These are phyloP conservation scores for Drosophila nigromelanica DNA, from an alignment of 1,140 invertebrate species.

Conservation along the genomic window DNA sequence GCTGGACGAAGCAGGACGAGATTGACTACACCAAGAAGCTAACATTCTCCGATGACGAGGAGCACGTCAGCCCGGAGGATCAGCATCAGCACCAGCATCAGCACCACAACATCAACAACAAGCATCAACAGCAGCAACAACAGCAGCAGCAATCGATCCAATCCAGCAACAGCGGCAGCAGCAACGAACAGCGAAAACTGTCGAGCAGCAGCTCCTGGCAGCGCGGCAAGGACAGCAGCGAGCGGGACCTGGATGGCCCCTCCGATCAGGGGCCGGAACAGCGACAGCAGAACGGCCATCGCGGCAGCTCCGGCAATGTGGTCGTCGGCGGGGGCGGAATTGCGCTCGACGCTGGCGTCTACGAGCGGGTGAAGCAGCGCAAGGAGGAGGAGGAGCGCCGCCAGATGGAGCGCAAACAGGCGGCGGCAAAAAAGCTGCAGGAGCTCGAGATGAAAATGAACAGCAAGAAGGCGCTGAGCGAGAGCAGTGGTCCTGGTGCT, in stretches of 20 bases:
- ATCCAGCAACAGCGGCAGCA: constrained; percentile 45
- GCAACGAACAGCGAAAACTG: constrained; percentile 57
- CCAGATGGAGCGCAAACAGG: constrained; percentile 86
- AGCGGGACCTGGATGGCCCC: constrained; percentile 79
- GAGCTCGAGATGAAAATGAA: constrained; percentile 87
- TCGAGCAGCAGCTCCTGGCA: constrained; percentile 59
- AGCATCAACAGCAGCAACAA: constrained; percentile 42
- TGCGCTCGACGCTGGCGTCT: constrained; percentile 77
- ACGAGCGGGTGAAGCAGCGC: constrained; percentile 88
- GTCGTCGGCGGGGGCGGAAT: constrained; percentile 56
- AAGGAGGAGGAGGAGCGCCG: constrained; percentile 90
- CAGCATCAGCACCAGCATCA: constrained; percentile 40
- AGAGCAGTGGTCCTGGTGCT: constrained; percentile 25
- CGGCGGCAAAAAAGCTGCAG: constrained; percentile 87
- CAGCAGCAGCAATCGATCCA: constrained; percentile 33
- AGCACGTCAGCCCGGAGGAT: constrained; percentile 84
- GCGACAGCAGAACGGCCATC: constrained; percentile 82
- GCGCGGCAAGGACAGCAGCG: constrained; percentile 79
- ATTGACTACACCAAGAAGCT: constrained; percentile 98
- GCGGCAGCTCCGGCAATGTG: constrained; percentile 65
- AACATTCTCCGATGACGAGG: constrained; percentile 96
- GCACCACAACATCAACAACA: constrained; percentile 38
- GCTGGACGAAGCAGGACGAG: constrained; percentile 95
- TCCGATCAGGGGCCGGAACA: constrained; percentile 51
- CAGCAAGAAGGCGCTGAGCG: constrained; percentile 84